phyloP scores from a whole-genome alignment of 2,113 vertebrate species.

The Boleophthalmus pectinirostris region DNA sequence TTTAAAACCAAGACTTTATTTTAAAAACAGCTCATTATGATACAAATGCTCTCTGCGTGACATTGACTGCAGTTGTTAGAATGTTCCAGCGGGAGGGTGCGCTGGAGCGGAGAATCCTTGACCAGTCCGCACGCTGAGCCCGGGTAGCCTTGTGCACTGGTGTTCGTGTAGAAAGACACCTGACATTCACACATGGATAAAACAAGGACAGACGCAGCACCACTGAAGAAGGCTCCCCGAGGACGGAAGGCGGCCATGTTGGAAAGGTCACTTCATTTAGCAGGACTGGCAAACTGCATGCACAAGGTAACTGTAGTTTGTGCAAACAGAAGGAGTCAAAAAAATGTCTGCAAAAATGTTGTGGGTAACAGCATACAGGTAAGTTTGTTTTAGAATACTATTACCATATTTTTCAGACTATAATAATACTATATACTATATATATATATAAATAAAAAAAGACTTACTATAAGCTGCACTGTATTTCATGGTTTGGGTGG shows the following conservation, averaged over 20 bases:
- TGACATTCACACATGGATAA: conserved; percentile 1
- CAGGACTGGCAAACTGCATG: not conserved
- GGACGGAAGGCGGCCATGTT: conserved; percentile 4
- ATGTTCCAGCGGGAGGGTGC: not conserved
- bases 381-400: too few relatives aligned
- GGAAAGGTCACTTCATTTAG: conserved; percentile 2
- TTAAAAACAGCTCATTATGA: too few relatives aligned
- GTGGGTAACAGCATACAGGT: too few relatives aligned
- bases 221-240: not conserved
- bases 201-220: not conserved
- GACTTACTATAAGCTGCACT: too few relatives aligned
- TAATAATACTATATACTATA: too few relatives aligned
- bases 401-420: too few relatives aligned
- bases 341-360: not conserved
- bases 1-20: too few relatives aligned
- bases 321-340: not conserved
- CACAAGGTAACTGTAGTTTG: not conserved
- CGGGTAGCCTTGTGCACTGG: not conserved
- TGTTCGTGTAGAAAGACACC: not conserved
- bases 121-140: not conserved
- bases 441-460: too few relatives aligned
- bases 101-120: not conserved
- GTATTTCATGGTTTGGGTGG: too few relatives aligned
- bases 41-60: not conserved
- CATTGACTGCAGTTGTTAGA: not conserved